A percentile compares a stretch with the other conserved stretches of the same genome.
Conservation (phyloP, 2,113 vertebrate species). For the Stigmatopora nigra region DNA sequence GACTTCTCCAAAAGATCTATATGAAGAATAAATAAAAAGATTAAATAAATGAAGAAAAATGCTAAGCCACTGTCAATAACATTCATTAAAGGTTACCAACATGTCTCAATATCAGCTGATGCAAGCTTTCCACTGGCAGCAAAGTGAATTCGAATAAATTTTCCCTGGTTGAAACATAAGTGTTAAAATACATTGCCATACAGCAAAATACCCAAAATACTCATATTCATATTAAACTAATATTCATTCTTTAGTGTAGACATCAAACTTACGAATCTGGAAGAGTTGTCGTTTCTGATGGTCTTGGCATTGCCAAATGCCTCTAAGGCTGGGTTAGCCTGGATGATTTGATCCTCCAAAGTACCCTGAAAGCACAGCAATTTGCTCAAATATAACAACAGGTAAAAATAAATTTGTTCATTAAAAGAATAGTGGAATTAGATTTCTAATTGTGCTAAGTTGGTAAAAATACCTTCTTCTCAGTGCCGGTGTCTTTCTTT, state of each 20-base stretch:
- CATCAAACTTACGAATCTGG: slow-evolving; percentile 74
- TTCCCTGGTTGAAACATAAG: slow-evolving; percentile 64
- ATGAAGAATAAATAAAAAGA: background rate
- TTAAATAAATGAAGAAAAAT: background rate
- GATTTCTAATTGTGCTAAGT: background rate
- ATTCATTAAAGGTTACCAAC: slow-evolving; percentile 61
- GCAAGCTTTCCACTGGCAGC: slow-evolving; percentile 79
- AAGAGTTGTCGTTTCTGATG: slow-evolving; percentile 85
- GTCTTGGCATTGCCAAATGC: slow-evolving; percentile 50
- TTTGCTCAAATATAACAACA: background rate
- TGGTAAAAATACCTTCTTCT: slow-evolving; percentile 72
- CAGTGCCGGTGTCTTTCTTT: slow-evolving; percentile 73
- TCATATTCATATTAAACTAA: no score
- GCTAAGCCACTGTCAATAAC: background rate
- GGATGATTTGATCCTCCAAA: slow-evolving; percentile 8
- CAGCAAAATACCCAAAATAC: background rate
- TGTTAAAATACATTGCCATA: background rate
- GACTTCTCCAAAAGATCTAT: slow-evolving; percentile 89
- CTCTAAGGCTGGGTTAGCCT: slow-evolving; percentile 7
- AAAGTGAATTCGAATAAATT: slow-evolving; percentile 87
- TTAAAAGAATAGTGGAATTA: background rate
- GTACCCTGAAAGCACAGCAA: slow-evolving; percentile 71
- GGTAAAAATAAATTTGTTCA: no score
- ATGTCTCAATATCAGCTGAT: slow-evolving; percentile 84
- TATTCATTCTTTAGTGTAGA: background rate